phyloP scores from a whole-genome alignment of 2,888 invertebrate species.

The Calameuta idolon region DNA sequence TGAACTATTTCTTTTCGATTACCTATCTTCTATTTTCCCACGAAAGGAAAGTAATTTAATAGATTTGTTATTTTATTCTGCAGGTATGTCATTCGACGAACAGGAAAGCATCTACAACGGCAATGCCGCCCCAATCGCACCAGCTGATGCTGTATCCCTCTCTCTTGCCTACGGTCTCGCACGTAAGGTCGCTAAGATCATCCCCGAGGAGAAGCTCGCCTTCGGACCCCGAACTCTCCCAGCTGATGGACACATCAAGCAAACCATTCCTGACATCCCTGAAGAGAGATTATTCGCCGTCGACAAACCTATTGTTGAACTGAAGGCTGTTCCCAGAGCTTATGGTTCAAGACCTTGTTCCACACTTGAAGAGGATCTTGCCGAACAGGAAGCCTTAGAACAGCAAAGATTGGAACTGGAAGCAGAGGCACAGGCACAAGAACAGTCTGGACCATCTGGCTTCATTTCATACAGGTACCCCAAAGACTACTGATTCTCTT shows the following conservation, averaged over 20 bases:
- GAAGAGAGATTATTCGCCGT: constrained; percentile 69
- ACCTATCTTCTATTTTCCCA: background rate
- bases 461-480: constrained; percentile 43
- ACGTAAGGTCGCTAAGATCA: constrained; percentile 58
- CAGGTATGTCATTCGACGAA: constrained; percentile 30
- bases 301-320: constrained; percentile 70
- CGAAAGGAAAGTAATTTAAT: background rate
- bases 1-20: background rate
- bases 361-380: constrained; percentile 35
- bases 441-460: constrained; percentile 2
- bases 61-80: background rate
- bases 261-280: constrained; percentile 60
- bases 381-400: constrained; percentile 46
- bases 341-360: background rate
- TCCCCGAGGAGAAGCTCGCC: constrained; percentile 69
- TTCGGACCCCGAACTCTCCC: constrained; percentile 70
- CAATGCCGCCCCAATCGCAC: constrained; percentile 14
- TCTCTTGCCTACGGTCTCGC: constrained; percentile 54
- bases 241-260: constrained; percentile 52
- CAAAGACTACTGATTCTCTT: background rate
- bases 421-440: constrained; percentile 14
- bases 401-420: constrained; percentile 37
- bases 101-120: constrained; percentile 33
- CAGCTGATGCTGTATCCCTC: constrained; percentile 52
- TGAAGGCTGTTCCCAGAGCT: constrained; percentile 52